Base-by-base conservation (phyloP, 2,113 vertebrate species). In the Etheostoma cragini region DNA sequence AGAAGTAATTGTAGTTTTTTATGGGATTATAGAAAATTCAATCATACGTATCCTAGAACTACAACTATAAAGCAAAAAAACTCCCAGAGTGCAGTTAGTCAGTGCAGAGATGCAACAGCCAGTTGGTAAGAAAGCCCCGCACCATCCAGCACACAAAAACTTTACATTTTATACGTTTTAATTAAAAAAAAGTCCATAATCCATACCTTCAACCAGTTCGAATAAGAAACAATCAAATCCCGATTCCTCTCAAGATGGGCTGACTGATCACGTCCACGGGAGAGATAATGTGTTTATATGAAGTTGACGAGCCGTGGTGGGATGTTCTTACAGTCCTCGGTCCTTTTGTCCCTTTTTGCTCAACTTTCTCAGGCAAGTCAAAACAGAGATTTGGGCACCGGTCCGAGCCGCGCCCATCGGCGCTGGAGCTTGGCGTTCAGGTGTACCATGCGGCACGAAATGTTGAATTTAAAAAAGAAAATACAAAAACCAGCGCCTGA, bases 371-470 rank as follows among this genome's bases (percentile, higher is more conserved):
- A 87, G 82, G 76, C 94, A 94, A 94, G 94, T 91, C 82, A 90
- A 76, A 91, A 87, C 94, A 95, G 65, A 87, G 89, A 77, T 87
- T 77, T 85, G 86, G 94, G 91, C 90, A 82, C 73, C 2, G 88
- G 81, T 89, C 90, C 74, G 82, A 86, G 84, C 95, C 95, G 92
- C 95, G 90, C 94, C 94, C 93, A 88, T 85, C 66, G 10, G 78
- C 8, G 56, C 71, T 53, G 73, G 24, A 80, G 70, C 57, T 92
- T 90, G 89, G 83, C 91, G 93, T 85, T 86, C 90, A 92, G 89
- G 92, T 91, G 91, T 83, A 85, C 82, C 12, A 83, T 58, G 78
- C 67, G 24, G 78, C 81, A 87, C 62, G 69, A 45, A 82, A 72
- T 69, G 65, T 66, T 57, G 67, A 22, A 81, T 65, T 72, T 76